Evolutionary conservation across 2,888 invertebrate genomes (phyloP).

Genomic region (Cyaniris semiargus): DNA sequence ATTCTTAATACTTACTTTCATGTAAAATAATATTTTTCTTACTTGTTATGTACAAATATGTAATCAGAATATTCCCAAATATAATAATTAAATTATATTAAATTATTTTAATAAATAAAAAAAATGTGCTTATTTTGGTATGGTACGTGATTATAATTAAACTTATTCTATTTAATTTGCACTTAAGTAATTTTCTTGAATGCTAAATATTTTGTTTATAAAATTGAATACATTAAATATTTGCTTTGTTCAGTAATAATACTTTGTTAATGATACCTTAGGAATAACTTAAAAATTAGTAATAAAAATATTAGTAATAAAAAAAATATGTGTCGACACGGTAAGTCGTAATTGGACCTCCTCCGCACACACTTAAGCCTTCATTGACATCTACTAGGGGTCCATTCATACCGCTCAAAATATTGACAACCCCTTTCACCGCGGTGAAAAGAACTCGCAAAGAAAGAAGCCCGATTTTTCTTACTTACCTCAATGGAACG

Average conservation of each 20-base stretch:
- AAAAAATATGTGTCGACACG: background rate
- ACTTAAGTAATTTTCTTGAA: background rate
- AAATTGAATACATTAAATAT: background rate
- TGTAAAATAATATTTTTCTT: no score
- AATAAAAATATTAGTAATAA: no score
- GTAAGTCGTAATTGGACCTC: slow-evolving; percentile 53
- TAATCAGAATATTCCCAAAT: no score
- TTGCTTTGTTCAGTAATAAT: background rate
- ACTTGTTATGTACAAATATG: no score
- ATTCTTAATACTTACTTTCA: no score
- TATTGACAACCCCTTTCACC: slow-evolving; percentile 76
- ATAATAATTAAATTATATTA: no score
- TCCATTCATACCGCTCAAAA: slow-evolving; percentile 75
- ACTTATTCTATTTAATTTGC: background rate
- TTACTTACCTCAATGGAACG: slow-evolving; percentile 68
- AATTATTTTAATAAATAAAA: no score
- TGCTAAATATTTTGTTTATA: background rate
- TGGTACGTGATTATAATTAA: no score
- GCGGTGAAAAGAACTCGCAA: slow-evolving; percentile 66
- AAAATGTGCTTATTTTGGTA: no score
- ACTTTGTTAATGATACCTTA: background rate
- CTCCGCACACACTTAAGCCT: slow-evolving; percentile 58
- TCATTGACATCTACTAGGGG: slow-evolving; percentile 68
- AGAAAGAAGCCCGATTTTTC: slow-evolving; percentile 73
- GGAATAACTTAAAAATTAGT: background rate